phyloP scores from a whole-genome alignment of 2,888 invertebrate species.

The Miltochrista miniata region DNA sequence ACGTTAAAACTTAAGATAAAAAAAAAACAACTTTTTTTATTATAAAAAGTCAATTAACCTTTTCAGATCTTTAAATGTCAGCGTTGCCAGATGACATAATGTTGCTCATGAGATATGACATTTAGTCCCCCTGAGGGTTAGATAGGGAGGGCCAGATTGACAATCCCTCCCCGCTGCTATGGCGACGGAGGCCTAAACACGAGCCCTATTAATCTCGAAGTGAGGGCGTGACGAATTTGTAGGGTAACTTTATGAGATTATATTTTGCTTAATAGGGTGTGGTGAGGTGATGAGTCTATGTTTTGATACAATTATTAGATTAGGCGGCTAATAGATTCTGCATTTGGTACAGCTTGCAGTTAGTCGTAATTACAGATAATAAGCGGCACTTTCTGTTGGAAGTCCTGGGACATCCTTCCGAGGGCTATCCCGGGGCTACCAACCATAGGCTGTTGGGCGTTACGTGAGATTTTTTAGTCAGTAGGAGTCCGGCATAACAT shows the following conservation, averaged over 20 bases:
- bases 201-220: constrained; percentile 76
- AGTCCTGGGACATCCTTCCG: too few relatives aligned
- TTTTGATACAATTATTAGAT: constrained; percentile 7
- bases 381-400: too few relatives aligned
- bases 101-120: constrained; percentile 77
- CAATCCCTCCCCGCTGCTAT: constrained; percentile 68
- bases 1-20: constrained; percentile 13
- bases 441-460: too few relatives aligned
- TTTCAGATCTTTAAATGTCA: constrained; percentile 51
- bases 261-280: constrained; percentile 27
- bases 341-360: background rate
- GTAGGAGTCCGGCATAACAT: too few relatives aligned
- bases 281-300: constrained; percentile 18
- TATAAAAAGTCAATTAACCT: constrained; percentile 41
- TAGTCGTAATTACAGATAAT: too few relatives aligned
- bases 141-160: constrained; percentile 54
- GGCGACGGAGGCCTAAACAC: constrained; percentile 75
- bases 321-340: background rate
- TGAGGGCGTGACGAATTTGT: constrained; percentile 68
- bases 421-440: too few relatives aligned
- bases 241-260: constrained; percentile 46
- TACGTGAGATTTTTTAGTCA: too few relatives aligned
- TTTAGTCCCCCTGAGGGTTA: constrained; percentile 58
- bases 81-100: constrained; percentile 65
- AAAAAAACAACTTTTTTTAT: too few relatives aligned